Percentiles rank a stretch among this genome's conserved stretches.
Evolutionary conservation across 2,888 invertebrate species (phyloP).

Genomic region (Eupithecia tripunctaria): DNA sequence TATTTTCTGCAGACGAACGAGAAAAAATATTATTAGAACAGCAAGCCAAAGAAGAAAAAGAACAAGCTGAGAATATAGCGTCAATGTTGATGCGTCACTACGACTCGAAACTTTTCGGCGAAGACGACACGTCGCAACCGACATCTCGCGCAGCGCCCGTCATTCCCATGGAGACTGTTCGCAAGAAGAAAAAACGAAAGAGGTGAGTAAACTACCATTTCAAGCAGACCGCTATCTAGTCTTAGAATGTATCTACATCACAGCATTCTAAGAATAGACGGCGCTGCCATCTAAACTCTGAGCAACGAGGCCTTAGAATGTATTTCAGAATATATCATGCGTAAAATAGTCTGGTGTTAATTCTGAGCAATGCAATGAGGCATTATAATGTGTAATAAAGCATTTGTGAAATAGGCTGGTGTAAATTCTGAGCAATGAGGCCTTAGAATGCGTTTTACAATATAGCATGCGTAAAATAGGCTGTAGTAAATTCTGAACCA

Average conservation of each 20-base stretch:
- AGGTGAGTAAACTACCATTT: slow-evolving; percentile 55
- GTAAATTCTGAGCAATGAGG: no score
- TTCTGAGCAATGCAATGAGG: no score
- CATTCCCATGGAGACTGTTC: slow-evolving; percentile 64
- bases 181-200: slow-evolving; percentile 78
- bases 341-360: no score
- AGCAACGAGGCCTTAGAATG: neutral
- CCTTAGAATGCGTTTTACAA: no score
- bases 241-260: neutral
- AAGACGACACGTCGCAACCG: slow-evolving; percentile 80
- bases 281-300: neutral
- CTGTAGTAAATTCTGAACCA: neutral
- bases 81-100: slow-evolving; percentile 70
- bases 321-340: neutral
- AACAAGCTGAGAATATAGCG: slow-evolving; percentile 66
- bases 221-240: neutral
- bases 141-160: slow-evolving; percentile 71
- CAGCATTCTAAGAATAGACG: no score
- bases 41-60: slow-evolving; percentile 68
- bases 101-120: slow-evolving; percentile 70
- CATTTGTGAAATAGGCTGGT: no score
- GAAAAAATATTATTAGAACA: slow-evolving; percentile 57
- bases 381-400: no score
- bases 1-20: slow-evolving; percentile 51
- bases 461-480: no score